Evolutionary conservation across 2,888 invertebrate genomes (phyloP), one percentile per base, ranked within the genome.

Genomic region (Amorpha juglandis): DNA sequence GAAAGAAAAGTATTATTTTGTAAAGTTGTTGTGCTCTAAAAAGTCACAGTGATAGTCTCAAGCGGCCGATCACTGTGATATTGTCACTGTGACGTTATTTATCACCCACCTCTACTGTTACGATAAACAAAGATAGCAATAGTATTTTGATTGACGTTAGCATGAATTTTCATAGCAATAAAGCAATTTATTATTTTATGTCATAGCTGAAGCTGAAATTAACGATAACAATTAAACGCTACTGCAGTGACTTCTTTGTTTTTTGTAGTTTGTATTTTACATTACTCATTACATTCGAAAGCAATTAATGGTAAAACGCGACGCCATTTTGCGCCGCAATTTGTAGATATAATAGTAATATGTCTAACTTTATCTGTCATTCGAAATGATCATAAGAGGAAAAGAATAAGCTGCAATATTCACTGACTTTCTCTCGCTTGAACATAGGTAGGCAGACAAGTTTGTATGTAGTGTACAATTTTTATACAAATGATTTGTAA

Each of bases 401-500:
- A 90, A 83, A 78, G 88, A 90, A 80, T 78, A 80, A 79, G 84
- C 78, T 80, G 77, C 71, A 65, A 80, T 75, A 84, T 86, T 84
- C 77, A 78, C 83, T 75, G 78, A 88, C 90, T 91, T 90, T 91
- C 90, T 90, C 91, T 82, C 82, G 78, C 74, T 73, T 83, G 82
- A 77, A 65, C 35, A 48, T 48, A 58, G 9, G 48, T 58, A 58
- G 58, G 76, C 82, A 58, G 58, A 76, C 82, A 81, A 64, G 71
- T 78, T 77, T 68, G 64, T 79, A 79, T 71, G 74, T n/a, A n/a
- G n/a, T n/a, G n/a, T 76, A 82, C 74, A 81, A 83, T 84, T 89
- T 88, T 90, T 89, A 83, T 83, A 78, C 78, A 84, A 90, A 88
- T 85, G 85, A 92, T 91, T 92, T 93, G 93, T 93, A 93, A 93